These are phyloP conservation scores for Melanotaenia nigrans DNA, from an alignment of 2,797 vertebrate genomes.

Conservation along the genomic window DNA sequence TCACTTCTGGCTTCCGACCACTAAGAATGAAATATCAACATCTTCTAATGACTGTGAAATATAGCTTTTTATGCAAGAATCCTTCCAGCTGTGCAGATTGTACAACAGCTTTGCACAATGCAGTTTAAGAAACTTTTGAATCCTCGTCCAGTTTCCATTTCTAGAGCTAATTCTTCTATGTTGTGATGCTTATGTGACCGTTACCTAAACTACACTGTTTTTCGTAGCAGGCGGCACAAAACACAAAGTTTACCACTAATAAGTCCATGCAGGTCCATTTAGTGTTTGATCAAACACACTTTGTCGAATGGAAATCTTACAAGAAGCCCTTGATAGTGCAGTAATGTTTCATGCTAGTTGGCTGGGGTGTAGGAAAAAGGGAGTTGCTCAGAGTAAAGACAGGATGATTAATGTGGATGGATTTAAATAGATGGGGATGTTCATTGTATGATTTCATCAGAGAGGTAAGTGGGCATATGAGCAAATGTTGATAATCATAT, in stretches of 20 bases:
- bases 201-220: neutral
- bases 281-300: neutral
- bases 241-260: neutral
- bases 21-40: slow-evolving; percentile 19
- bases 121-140: neutral
- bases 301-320: neutral
- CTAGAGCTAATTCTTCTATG: neutral
- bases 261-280: neutral
- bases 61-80: slow-evolving; percentile 6
- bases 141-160: neutral
- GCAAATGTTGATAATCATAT: neutral
- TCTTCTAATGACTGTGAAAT: slow-evolving; percentile 14
- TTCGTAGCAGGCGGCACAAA: neutral
- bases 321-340: neutral
- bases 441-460: neutral
- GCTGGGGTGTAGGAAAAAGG: neutral
- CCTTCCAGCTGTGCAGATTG: neutral
- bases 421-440: neutral
- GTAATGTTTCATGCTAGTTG: neutral
- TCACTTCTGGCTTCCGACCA: slow-evolving; percentile 16
- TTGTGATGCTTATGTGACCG: neutral
- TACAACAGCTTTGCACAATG: neutral
- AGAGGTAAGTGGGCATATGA: neutral
- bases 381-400: neutral
- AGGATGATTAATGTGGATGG: neutral